Percentiles rank a stretch among this genome's conserved stretches.
phyloP scores from a whole-genome alignment of 2,888 invertebrate genomes.

The Brachypalpus laphriformis region DNA sequence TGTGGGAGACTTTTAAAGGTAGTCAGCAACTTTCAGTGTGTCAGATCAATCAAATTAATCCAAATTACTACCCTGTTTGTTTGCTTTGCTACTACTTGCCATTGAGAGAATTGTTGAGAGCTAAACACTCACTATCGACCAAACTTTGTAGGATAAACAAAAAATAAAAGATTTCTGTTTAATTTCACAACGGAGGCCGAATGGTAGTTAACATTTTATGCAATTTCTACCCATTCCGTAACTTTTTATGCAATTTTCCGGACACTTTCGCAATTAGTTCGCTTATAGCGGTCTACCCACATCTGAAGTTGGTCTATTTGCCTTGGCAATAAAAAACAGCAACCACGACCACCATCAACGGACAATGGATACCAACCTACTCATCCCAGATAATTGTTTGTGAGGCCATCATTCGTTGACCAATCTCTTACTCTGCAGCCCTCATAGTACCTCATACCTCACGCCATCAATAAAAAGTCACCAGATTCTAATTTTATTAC shows the following conservation, averaged over 20 bases:
- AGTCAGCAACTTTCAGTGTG: no score
- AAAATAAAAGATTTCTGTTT: no score
- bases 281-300: constrained; percentile 13
- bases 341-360: constrained; percentile 48
- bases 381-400: constrained; percentile 69
- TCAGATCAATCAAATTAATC: no score
- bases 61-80: no score
- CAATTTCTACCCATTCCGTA: no score
- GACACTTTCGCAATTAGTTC: constrained; percentile 16
- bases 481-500: constrained; percentile 74
- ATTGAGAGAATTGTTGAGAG: no score
- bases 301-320: not conserved
- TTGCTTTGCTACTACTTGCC: no score
- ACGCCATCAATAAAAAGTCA: constrained; percentile 74
- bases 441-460: constrained; percentile 63
- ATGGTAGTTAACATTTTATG: not conserved
- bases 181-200: no score
- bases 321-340: constrained; percentile 1
- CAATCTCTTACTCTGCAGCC: constrained; percentile 19
- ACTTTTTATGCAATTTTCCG: constrained; percentile 11
- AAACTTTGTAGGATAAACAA: no score
- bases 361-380: constrained; percentile 66
- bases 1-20: no score
- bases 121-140: no score
- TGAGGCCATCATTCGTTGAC: constrained; percentile 55